Evolutionary conservation across 2,888 invertebrate species (phyloP), one percentile per base, ranked within the genome.

Genomic region (Rhabditoides inermis): DNA sequence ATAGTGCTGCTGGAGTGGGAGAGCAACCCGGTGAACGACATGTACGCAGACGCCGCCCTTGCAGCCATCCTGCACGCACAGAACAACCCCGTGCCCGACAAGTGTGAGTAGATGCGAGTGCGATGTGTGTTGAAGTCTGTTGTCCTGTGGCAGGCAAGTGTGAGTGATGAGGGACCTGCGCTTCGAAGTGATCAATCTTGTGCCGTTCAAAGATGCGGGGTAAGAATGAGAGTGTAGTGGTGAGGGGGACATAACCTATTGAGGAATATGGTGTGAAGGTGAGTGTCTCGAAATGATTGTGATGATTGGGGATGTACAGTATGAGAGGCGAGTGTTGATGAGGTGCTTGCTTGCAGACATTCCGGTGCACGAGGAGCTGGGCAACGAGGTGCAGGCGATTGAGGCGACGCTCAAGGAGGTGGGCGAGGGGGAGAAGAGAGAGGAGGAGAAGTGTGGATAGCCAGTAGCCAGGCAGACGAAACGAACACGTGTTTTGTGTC

Each of bases 31-130:
- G 86, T 92, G 42, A 87, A 90, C 75, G 95, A 98, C 79, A 94
- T 95, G 90, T 95, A 87, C 79, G 94, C 95, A 27, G 95, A 98
- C 81, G 88, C 94, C 27, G 86, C 91, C 27, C 82, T 92, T 50
- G 87, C 88, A 0, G 89, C 87, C 40, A 82, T 92, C 36, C 82
- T 95, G 68, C 86, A 88, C 77, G 88, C 89, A 0, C 87, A 87
- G 75, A 58, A 63, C n/a, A 72, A 74, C 54, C 75, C 72, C 2
- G 54, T 75, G 36, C 72, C 73, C 7, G 68, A 70, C 27, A 75
- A 75, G 62, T 64, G 74, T 74, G 22, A 51, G 61, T 45, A 25
- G 12, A 32, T 32, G 32, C 7, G 32, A 32, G 15, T 32, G 32
- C 32, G 10, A 15, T 15, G 10, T 32, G 32, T 10, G 32, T 7